Conservation (phyloP, 2,113 vertebrate genomes). For the Saccopteryx bilineata region DNA sequence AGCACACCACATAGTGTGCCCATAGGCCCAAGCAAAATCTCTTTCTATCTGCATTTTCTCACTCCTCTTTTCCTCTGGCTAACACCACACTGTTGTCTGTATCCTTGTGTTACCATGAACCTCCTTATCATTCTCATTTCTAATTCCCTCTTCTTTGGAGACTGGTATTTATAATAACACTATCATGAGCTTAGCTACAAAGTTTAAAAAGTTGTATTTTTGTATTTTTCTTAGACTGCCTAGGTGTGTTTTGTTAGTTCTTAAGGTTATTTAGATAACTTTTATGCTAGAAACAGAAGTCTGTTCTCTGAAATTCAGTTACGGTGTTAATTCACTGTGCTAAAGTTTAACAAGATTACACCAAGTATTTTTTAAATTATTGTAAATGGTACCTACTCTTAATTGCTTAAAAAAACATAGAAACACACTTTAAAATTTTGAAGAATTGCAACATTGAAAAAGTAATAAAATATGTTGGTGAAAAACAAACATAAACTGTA, state of each 20-base stretch:
- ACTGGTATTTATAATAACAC: neutral
- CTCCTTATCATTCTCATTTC: neutral
- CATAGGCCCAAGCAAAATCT: neutral
- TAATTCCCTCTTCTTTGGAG: neutral
- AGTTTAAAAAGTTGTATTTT: neutral
- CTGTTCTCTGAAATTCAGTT: conserved; percentile 21
- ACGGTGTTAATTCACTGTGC: neutral
- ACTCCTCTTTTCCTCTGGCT: neutral
- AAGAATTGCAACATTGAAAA: neutral
- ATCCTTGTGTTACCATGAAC: neutral
- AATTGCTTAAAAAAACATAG: neutral
- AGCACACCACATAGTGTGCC: neutral
- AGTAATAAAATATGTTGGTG: neutral
- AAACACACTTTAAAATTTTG: neutral
- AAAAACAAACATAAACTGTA: neutral
- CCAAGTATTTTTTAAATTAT: neutral
- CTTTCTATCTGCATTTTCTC: neutral
- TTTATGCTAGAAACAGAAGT: neutral
- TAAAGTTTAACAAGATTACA: neutral
- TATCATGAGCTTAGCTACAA: neutral
- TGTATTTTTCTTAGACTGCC: neutral
- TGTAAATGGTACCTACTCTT: neutral
- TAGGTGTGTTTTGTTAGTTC: neutral
- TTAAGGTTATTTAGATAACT: neutral
- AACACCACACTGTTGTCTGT: neutral